Evolutionary conservation across 2,113 vertebrate genomes (phyloP), one percentile per base, ranked within the genome.

Genomic region (Nanger granti): DNA sequence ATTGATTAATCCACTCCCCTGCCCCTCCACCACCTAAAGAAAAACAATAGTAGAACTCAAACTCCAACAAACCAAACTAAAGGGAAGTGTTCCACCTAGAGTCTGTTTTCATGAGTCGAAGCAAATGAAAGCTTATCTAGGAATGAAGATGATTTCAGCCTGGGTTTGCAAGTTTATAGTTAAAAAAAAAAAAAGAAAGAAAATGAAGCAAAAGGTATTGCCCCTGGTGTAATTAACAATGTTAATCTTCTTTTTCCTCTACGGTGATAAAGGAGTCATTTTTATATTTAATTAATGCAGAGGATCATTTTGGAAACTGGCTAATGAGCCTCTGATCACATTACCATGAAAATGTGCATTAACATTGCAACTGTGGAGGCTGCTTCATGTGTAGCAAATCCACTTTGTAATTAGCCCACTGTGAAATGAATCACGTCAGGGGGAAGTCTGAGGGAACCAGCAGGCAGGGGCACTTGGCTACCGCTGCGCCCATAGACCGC

Each of bases 251-350:
- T 98, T 98, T 98, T 98, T 98, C 96, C 97, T 99, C 98, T 98
- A 94, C 97, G 97, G 99, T 99, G 99, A 99, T 99, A 99, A 99
- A 98, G 98, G 98, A 99, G 98, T 99, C 98, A 99, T 99, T 99
- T 99, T 99, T 99, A 99, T 98, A 99, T 99, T 99, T 99, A 99
- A 99, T 99, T 99, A 99, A 99, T 99, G 99, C 99, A 99, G 98
- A 99, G 98, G 98, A 99, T 99, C 99, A 98, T 99, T 99, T 99
- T 99, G 99, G 99, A 99, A 99, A 99, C 99, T 97, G 96, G 98
- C 98, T 99, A 99, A 99, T 99, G 99, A 99, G 99, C 99, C 99
- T 99, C 99, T 99, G 99, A 99, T 99, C 99, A 99, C 98, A 99
- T 99, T 99, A 99, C 98, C 99, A 99, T 99, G 99, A 99, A 99